Evolutionary conservation across 2,797 vertebrate species (phyloP).

Genomic region (Gadopsis marmoratus): DNA sequence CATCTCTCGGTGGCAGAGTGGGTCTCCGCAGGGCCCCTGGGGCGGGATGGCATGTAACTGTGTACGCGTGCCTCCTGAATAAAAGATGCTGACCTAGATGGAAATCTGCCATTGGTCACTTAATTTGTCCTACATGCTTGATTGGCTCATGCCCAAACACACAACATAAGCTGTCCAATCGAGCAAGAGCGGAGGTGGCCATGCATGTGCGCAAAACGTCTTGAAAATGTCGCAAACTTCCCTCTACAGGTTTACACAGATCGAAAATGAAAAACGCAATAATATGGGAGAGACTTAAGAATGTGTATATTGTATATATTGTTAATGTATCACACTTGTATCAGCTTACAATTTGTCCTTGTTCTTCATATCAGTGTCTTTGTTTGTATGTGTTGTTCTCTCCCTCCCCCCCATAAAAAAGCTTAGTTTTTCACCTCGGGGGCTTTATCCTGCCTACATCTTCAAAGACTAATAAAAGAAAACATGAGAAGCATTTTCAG

Average conservation of each 20-base stretch:
- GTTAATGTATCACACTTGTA: not conserved
- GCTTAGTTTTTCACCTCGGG: conserved; percentile 36
- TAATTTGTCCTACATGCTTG: conserved; percentile 82
- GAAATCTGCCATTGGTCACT: conserved; percentile 84
- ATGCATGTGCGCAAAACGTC: conserved; percentile 5
- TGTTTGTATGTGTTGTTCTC: conserved; percentile 22
- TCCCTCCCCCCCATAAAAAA: conserved; percentile 28
- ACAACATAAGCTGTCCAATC: conserved; percentile 38
- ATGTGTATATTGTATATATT: not conserved
- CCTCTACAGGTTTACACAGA: conserved; percentile 1
- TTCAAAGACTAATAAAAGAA: conserved; percentile 57
- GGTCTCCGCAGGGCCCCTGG: conserved; percentile 75
- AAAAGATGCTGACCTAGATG: conserved; percentile 87
- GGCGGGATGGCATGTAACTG: conserved; percentile 83
- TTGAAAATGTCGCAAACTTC: conserved; percentile 2
- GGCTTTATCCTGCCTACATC: conserved; percentile 45
- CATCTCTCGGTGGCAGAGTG: conserved; percentile 75
- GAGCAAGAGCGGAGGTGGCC: not conserved
- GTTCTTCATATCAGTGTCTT: conserved; percentile 14
- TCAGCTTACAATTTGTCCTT: conserved; percentile 7
- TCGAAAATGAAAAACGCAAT: not conserved
- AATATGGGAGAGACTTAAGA: not conserved
- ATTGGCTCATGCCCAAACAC: conserved; percentile 71
- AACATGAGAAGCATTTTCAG: conserved; percentile 57
- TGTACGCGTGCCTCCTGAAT: conserved; percentile 85